Evolutionary conservation across 2,113 vertebrate species (phyloP).

Genomic region (Opisthocomus hoazin): DNA sequence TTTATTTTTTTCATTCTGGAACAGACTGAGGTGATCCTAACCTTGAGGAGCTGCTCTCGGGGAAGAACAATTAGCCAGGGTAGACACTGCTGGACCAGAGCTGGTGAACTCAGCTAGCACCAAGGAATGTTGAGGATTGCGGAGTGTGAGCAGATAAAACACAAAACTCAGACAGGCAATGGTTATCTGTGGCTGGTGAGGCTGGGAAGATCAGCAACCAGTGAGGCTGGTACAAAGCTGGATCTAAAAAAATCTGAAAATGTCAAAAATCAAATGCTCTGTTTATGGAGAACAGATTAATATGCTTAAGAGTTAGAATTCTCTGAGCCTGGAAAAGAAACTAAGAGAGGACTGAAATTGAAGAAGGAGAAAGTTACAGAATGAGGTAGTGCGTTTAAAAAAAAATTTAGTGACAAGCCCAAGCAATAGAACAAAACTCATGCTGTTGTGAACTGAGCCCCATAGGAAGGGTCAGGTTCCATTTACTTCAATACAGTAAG

Average conservation of each 20-base stretch:
- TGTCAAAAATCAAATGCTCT: background rate
- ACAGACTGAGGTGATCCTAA: background rate
- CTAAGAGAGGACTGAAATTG: background rate
- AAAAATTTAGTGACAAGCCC: rapidly evolving
- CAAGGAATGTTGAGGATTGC: background rate
- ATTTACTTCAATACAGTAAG: background rate
- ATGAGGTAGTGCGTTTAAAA: background rate
- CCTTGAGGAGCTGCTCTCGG: background rate
- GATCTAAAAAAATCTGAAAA: background rate
- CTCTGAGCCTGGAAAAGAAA: background rate
- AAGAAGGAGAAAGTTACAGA: background rate
- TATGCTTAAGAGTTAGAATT: background rate
- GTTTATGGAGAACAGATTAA: background rate
- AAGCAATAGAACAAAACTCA: rapidly evolving
- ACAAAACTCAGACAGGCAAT: background rate
- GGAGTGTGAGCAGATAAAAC: background rate
- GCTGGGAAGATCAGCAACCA: background rate
- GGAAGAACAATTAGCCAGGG: background rate
- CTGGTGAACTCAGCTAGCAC: background rate
- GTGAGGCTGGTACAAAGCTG: background rate
- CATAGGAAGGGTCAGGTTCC: background rate
- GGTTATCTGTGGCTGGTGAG: background rate
- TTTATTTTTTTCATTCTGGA: background rate
- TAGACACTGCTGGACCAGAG: background rate
- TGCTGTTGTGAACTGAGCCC: background rate